Conservation (phyloP, 2,797 vertebrate genomes). For the Hemitrygon akajei region DNA sequence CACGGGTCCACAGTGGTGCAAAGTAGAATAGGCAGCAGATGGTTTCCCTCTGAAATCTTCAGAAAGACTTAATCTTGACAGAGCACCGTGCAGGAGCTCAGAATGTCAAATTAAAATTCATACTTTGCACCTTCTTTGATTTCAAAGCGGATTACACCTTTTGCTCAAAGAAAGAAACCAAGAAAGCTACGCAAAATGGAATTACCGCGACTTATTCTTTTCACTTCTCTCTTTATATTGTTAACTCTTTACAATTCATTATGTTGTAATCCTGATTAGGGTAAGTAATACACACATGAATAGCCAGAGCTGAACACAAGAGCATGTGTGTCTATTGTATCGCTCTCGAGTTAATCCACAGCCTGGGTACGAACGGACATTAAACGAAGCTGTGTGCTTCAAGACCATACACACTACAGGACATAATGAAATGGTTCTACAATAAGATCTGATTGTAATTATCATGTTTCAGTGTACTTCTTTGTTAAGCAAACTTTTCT, state of each 20-base stretch:
- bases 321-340: constrained; percentile 86
- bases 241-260: constrained; percentile 98
- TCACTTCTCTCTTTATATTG: constrained; percentile 77
- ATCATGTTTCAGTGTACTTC: constrained; percentile 41
- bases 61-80: constrained; percentile 60
- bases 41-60: constrained; percentile 47
- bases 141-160: constrained; percentile 98
- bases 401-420: constrained; percentile 38
- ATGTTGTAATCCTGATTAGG: constrained; percentile 85
- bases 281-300: constrained; percentile 79
- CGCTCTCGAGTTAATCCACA: constrained; percentile 71
- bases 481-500: constrained; percentile 62
- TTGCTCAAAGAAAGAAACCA: constrained; percentile 71
- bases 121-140: constrained; percentile 92
- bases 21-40: not conserved
- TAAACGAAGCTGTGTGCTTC: constrained; percentile 44
- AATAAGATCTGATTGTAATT: constrained; percentile 41
- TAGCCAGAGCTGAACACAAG: constrained; percentile 60
- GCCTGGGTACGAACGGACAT: constrained; percentile 54
- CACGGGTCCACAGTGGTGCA: not conserved
- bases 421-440: constrained; percentile 23
- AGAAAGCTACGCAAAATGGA: constrained; percentile 74
- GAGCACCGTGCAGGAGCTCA: constrained; percentile 53
- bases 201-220: constrained; percentile 75
- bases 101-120: constrained; percentile 89